Evolutionary conservation across 2,113 vertebrate genomes (phyloP), one percentile per base, ranked within the genome.

Genomic region (Nothocercus julius): DNA sequence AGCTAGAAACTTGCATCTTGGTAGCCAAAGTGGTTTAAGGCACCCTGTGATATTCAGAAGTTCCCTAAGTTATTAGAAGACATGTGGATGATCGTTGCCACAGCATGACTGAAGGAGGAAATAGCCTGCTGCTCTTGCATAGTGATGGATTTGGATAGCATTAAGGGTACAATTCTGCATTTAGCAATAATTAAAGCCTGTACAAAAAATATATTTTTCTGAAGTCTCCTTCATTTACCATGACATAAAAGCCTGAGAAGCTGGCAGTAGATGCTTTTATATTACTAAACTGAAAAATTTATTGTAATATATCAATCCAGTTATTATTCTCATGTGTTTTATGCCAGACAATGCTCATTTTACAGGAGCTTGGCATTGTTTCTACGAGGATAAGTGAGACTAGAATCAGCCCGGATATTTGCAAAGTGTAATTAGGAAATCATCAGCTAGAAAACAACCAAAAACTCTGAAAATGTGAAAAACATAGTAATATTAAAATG

Each of bases 121-220:
- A 38, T 25, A 68, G 8, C 3, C 66, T 14, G 34, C 20, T 18
- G 22, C 8, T 62, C 89, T 18, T 67, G 5, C 24, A 44, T 2
- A 54, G 15, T 54, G 0, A 1, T 45, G 13, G 1, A 20, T 89
- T 78, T 36, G 20, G 7, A 59, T 49, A 63, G 5, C 0, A 0
- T 45, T 27, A 38, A 34, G 2, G 40, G 7, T 11, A 70, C 42
- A 56, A 14, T 54, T 67, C 5, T 42, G 34, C 2, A 2, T 61
- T 76, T 76, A 76, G 7, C 21, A 72, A 25, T 34, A 76, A 24
- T 10, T 47, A 42, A 51, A 45, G 47, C 66, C 61, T 24, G 54
- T 27, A 42, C 7, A 2, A 0, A 90, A 77, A 40, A 42, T 36
- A 42, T 73, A 42, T 90, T 86, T 94, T 92, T 80, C 34, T 69